Conservation (phyloP, 2,888 invertebrate genomes). For the Noctua janthina region DNA sequence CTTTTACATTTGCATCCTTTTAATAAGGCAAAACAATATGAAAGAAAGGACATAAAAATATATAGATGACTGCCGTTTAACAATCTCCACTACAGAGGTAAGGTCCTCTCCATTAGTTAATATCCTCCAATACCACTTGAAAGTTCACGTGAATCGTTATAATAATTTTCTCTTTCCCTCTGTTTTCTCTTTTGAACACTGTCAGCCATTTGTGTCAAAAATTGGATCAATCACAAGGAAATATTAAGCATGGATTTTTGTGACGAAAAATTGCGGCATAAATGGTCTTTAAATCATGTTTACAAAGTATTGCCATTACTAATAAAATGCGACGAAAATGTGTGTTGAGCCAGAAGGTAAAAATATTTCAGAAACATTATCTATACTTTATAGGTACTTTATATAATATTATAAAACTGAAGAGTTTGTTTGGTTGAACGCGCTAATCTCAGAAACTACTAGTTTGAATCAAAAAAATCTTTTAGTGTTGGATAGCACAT, state of each 20-base stretch:
- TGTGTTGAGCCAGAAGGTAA: neutral
- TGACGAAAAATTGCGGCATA: neutral
- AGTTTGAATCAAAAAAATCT: too few relatives aligned
- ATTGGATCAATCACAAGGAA: conserved; percentile 2
- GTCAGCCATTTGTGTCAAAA: neutral
- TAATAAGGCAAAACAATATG: neutral
- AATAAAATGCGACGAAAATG: neutral
- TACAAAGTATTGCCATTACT: too few relatives aligned
- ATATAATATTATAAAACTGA: too few relatives aligned
- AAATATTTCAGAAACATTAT: neutral
- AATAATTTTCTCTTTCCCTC: conserved; percentile 12
- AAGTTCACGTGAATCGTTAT: conserved; percentile 1
- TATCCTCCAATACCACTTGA: conserved; percentile 5
- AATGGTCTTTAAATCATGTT: neutral
- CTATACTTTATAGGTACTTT: too few relatives aligned
- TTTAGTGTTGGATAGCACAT: too few relatives aligned
- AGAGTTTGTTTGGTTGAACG: too few relatives aligned
- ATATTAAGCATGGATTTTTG: conserved; percentile 1
- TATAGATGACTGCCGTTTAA: neutral
- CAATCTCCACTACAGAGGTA: neutral
- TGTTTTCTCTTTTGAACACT: conserved; percentile 5
- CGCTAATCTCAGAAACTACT: too few relatives aligned
- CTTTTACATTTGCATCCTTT: neutral
- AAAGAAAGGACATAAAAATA: neutral
- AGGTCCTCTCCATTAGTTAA: conserved; percentile 17